phyloP scores from a whole-genome alignment of 2,797 vertebrate genomes.

The Phataginus tetradactyla region DNA sequence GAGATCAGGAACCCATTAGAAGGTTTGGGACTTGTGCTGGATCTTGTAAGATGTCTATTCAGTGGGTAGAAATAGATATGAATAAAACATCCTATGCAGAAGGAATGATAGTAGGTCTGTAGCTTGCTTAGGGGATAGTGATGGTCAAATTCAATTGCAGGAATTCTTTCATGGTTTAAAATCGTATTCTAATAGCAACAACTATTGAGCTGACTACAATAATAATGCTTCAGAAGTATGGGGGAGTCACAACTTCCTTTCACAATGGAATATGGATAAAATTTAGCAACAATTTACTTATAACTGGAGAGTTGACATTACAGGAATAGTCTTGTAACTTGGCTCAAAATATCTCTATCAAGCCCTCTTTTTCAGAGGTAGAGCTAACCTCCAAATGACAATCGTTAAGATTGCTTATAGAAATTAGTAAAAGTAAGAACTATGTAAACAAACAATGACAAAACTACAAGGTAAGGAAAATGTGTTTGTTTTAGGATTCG shows the following conservation, averaged over 20 bases:
- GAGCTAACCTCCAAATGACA: neutral
- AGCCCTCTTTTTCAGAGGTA: neutral
- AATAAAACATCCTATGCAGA: neutral
- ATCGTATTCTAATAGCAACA: neutral
- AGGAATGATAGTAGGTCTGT: neutral
- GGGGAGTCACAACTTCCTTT: neutral
- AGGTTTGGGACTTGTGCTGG: neutral
- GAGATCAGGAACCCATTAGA: neutral
- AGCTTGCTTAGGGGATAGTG: neutral
- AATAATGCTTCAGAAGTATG: neutral
- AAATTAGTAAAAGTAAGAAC: neutral
- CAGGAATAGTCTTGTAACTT: neutral
- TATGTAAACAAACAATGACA: neutral
- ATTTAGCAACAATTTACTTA: neutral
- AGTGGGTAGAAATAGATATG: neutral
- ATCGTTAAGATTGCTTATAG: neutral
- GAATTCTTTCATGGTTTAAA: neutral
- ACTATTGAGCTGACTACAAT: neutral
- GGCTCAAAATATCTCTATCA: neutral
- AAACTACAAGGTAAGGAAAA: neutral
- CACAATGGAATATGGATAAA: neutral
- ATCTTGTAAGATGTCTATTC: neutral
- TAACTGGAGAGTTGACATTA: neutral
- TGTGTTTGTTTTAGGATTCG: neutral
- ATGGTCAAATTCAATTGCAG: neutral